Evolutionary conservation across 2,888 invertebrate genomes (phyloP).

Genomic region (Leucophenga maculata): DNA sequence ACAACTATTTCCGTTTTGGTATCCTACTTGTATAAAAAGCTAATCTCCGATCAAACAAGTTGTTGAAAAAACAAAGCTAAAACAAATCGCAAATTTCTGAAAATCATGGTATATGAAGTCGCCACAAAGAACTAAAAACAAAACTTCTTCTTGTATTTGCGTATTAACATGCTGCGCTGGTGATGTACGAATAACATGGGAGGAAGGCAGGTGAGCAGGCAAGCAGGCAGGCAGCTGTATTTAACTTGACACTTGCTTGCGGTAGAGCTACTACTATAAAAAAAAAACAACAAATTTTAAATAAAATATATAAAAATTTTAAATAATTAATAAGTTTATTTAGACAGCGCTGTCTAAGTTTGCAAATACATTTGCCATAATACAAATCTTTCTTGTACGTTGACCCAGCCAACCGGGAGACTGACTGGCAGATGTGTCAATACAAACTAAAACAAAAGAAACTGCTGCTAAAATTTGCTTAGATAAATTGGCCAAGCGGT

Average conservation of each 20-base stretch:
- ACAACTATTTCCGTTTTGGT: slow-evolving; percentile 41
- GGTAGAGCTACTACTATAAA: too few species aligned
- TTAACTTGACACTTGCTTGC: slow-evolving; percentile 58
- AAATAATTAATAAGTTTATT: too few species aligned
- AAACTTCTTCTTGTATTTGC: background rate
- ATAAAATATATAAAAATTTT: too few species aligned
- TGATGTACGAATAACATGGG: background rate
- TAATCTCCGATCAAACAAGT: slow-evolving; percentile 51
- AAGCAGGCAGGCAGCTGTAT: slow-evolving; percentile 45
- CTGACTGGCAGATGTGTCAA: slow-evolving; percentile 13
- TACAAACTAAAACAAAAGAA: slow-evolving; percentile 19
- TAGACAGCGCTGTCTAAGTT: too few species aligned
- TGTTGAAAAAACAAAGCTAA: slow-evolving; percentile 20
- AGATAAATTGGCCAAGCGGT: slow-evolving; percentile 53
- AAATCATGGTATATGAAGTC: too few species aligned
- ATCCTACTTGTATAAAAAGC: slow-evolving; percentile 42
- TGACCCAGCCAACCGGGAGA: slow-evolving; percentile 52
- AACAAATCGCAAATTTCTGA: too few species aligned
- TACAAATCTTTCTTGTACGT: slow-evolving; percentile 47
- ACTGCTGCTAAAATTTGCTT: slow-evolving; percentile 45
- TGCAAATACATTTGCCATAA: too few species aligned
- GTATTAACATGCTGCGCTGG: background rate
- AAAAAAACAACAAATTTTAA: too few species aligned
- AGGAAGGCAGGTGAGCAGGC: slow-evolving; percentile 35
- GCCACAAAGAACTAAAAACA: too few species aligned